Base-by-base conservation (phyloP, 2,888 invertebrate species). In the Diarsia brunnea region DNA sequence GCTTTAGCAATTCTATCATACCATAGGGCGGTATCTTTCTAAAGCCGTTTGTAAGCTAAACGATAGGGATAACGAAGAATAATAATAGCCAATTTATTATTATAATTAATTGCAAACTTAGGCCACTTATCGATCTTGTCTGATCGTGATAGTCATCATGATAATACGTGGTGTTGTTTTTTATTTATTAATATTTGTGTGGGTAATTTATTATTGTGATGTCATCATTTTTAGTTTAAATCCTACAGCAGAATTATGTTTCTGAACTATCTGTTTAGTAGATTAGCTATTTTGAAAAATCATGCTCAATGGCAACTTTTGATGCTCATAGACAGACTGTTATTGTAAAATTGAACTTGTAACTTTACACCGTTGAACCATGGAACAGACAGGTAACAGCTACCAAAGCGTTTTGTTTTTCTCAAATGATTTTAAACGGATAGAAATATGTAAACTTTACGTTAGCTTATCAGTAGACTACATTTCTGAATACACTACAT, bases 141-240 rank as follows among this genome's bases (percentile, higher is more conserved):
- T 38, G 74, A 75, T 63, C 51, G 24, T 47, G 47, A 60, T 43
- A 31, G 10, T 24, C 49, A 76, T 60, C n/a, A 51, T 2, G 24
- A 49, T 65, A 21, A 27, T 60, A 10, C 19, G 51, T 38, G 61
- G 16, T 27, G 49, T n/a, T 5, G 14, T 19, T 11, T 10, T 43
- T n/a, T 24, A 10, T 38, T 16, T 43, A n/a, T 27, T 21, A 21
- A 63, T n/a, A n/a, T 31, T 45, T 24, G 14, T 11, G 4, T 47
- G n/a, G 7, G 38, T 38, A 8, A 38, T 8, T 4, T 8, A 63
- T 63, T 49, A n/a, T 4, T 19, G 10, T 14, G n/a, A 31, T 5
- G 0, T 16, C 14, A 19, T 43, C n/a, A 16, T 7, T 43, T 60
- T 19, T 24, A 4, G n/a, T n/a, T n/a, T n/a, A 1, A 27, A 4